These are phyloP conservation scores for Cheilosia vulpina DNA, from an alignment of 2,888 invertebrate species.

Conservation along the genomic window DNA sequence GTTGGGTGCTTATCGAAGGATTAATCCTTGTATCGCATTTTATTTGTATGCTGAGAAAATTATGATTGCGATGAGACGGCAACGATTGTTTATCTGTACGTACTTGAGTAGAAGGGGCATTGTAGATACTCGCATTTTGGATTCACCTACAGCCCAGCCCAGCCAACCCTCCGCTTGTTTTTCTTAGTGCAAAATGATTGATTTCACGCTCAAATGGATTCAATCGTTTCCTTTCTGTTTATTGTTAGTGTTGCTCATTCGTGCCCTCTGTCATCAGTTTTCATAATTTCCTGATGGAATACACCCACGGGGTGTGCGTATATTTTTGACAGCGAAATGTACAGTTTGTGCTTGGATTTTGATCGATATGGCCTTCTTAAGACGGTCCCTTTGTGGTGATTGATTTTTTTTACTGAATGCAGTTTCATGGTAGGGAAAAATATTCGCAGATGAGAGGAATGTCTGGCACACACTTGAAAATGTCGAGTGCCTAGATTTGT, in stretches of 20 bases:
- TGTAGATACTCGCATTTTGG: neutral
- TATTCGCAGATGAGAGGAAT: conserved; percentile 45
- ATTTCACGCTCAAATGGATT: conserved; percentile 70
- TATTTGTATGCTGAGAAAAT: conserved; percentile 31
- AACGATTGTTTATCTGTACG: conserved; percentile 6
- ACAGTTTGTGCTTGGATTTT: neutral
- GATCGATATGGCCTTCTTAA: conserved; percentile 13
- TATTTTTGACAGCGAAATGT: neutral
- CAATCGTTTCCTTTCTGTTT: conserved; percentile 55
- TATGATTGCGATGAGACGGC: conserved; percentile 39
- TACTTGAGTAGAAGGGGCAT: neutral
- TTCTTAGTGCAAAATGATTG: conserved; percentile 68
- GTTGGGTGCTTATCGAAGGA: conserved; percentile 45
- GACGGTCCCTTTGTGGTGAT: conserved; percentile 9
- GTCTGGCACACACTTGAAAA: conserved; percentile 20
- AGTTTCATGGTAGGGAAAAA: conserved; percentile 30
- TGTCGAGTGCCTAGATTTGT: neutral
- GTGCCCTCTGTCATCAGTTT: conserved; percentile 65
- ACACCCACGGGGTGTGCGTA: conserved; percentile 18
- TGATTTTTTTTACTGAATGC: conserved; percentile 19
- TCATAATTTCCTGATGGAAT: conserved; percentile 62
- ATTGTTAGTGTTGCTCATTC: conserved; percentile 53
- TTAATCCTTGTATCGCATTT: conserved; percentile 59
- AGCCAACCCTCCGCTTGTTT: conserved; percentile 9
- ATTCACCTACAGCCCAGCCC: conserved; percentile 34